A percentile compares a stretch with the other conserved stretches of the same genome.
Evolutionary conservation across 2,888 invertebrate genomes (phyloP).

Genomic region (Drosophila emarginata): DNA sequence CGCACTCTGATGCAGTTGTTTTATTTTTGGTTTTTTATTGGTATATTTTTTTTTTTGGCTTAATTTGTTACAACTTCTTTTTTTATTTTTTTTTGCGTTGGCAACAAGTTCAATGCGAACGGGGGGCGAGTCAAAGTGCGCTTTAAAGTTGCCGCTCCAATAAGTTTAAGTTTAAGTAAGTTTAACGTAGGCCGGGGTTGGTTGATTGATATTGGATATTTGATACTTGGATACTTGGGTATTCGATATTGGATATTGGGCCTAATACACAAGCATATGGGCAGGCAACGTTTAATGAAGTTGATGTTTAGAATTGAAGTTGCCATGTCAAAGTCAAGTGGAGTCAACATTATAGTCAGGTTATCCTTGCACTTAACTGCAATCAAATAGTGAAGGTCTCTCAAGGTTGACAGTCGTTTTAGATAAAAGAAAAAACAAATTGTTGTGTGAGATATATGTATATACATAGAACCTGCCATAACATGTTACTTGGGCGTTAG

Average conservation of each 20-base stretch:
- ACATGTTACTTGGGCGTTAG: neutral
- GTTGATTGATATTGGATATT: conserved; percentile 4
- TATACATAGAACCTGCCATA: neutral
- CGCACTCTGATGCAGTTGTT: conserved; percentile 51
- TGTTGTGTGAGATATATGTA: neutral
- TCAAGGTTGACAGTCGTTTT: conserved; percentile 47
- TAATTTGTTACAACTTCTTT: conserved; percentile 54
- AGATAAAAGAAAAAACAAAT: conserved; percentile 1
- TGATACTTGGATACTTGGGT: neutral
- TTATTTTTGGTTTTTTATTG: conserved; percentile 29
- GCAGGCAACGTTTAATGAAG: conserved; percentile 59
- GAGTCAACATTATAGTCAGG: conserved; percentile 59
- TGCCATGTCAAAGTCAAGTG: conserved; percentile 71
- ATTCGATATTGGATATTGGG: conserved; percentile 1
- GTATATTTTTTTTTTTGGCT: conserved; percentile 39
- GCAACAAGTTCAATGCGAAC: conserved; percentile 69
- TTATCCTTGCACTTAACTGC: conserved; percentile 72
- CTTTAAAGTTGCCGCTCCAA: conserved; percentile 76
- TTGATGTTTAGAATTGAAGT: conserved; percentile 67
- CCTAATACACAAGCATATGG: neutral
- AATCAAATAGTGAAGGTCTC: conserved; percentile 66
- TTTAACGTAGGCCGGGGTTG: neutral
- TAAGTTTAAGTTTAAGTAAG: conserved; percentile 35
- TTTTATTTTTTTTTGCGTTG: conserved; percentile 37
- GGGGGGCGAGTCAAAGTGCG: conserved; percentile 65